These are phyloP conservation scores for Acrocyrtus sp. DNA, from an alignment of 2,888 invertebrate species.

Conservation along the genomic window DNA sequence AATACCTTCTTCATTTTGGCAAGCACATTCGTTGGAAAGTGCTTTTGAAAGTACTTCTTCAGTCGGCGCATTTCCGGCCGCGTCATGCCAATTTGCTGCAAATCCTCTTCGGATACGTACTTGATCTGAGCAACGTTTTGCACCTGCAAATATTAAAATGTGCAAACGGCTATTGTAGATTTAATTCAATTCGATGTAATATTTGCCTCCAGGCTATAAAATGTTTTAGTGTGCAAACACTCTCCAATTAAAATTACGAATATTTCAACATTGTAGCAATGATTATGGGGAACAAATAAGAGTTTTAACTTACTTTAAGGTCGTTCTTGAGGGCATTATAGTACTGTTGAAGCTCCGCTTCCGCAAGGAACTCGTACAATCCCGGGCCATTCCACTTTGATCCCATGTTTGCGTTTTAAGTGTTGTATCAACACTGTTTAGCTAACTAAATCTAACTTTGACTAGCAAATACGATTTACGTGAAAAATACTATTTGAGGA, in stretches of 20 bases:
- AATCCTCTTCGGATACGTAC: constrained; percentile 93
- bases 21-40: constrained; percentile 92
- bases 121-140: constrained; percentile 89
- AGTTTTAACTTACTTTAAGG: constrained; percentile 73
- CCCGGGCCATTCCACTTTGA: constrained; percentile 70
- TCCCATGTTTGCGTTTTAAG: constrained; percentile 29
- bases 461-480: no score
- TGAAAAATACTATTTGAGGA: background rate
- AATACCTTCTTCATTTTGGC: constrained; percentile 85
- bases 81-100: constrained; percentile 90
- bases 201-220: no score
- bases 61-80: constrained; percentile 94
- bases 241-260: no score
- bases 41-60: constrained; percentile 92
- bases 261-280: background rate
- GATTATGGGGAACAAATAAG: constrained; percentile 14
- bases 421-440: background rate
- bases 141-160: constrained; percentile 70
- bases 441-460: no score
- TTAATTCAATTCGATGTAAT: no score
- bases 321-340: constrained; percentile 80
- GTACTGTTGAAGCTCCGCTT: constrained; percentile 95
- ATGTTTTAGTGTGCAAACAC: no score
- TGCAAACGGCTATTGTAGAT: background rate
- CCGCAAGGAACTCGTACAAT: constrained; percentile 89